Evolutionary conservation across 2,113 vertebrate genomes (phyloP).

Genomic region (Otus sunia): DNA sequence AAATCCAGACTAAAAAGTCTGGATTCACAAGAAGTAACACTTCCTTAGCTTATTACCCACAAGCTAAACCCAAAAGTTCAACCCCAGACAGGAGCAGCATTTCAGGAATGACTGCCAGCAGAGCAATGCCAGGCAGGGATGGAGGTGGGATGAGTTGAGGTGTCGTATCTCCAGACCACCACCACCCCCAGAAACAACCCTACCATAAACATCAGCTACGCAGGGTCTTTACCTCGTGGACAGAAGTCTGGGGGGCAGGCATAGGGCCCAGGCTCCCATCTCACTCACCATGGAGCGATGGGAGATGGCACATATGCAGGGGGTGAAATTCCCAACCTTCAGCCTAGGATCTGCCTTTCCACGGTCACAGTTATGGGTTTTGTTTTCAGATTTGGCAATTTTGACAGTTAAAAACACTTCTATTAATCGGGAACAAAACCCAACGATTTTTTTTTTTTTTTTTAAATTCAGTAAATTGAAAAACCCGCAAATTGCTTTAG

Average conservation of each 20-base stretch:
- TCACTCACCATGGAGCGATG: fast-evolving
- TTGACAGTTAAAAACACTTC: background rate
- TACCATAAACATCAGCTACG: background rate
- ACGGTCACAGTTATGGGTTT: fast-evolving
- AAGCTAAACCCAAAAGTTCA: background rate
- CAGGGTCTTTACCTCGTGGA: fast-evolving
- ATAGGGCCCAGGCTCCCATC: background rate
- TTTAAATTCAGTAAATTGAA: background rate
- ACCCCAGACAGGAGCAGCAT: background rate
- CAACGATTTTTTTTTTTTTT: background rate
- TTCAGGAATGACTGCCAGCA: background rate
- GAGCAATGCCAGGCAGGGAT: background rate
- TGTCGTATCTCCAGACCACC: background rate
- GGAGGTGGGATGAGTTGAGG: background rate
- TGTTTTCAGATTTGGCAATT: background rate
- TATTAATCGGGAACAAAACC: background rate
- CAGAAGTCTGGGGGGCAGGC: background rate
- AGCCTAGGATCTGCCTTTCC: background rate
- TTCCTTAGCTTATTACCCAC: background rate
- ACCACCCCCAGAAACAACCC: background rate
- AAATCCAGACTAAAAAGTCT: background rate
- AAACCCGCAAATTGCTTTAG: background rate
- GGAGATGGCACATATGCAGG: background rate
- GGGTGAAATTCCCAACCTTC: background rate
- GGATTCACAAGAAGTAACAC: background rate